Percentiles rank a stretch among this genome's conserved stretches.
Evolutionary conservation across 1,140 invertebrate species (phyloP).

Genomic region (Anoplophora glabripennis): DNA sequence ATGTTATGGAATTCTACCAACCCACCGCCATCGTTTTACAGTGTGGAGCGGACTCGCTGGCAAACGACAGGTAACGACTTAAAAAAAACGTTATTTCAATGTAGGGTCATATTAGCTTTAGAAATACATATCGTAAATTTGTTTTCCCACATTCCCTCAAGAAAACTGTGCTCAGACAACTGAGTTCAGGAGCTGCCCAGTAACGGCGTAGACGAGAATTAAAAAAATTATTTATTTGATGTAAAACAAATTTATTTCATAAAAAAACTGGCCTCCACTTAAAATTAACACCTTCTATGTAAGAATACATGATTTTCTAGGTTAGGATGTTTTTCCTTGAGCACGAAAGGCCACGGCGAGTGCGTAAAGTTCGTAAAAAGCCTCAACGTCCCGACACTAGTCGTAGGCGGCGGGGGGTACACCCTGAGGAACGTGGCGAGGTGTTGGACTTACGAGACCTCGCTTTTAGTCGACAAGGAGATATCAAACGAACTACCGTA

Average conservation of each 20-base stretch:
- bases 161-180: too few relatives aligned
- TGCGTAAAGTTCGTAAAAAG: conserved; percentile 96
- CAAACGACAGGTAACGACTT: conserved; percentile 77
- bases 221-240: too few relatives aligned
- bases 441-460: conserved; percentile 99
- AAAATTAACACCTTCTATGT: conserved; percentile 50
- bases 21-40: conserved; percentile 97
- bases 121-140: too few relatives aligned
- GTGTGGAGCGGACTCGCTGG: conserved; percentile 97
- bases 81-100: too few relatives aligned
- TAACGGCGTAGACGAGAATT: too few relatives aligned
- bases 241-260: too few relatives aligned
- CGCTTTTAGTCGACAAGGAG: conserved; percentile 83
- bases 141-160: too few relatives aligned
- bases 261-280: too few relatives aligned
- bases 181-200: too few relatives aligned
- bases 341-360: conserved; percentile 89
- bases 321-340: conserved; percentile 84
- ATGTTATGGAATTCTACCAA: conserved; percentile 95
- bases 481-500: conserved; percentile 92
- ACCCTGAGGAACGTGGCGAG: conserved; percentile 96
- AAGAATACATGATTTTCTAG: conserved; percentile 16
- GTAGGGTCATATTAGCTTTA: too few relatives aligned
- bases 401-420: conserved; percentile 96
- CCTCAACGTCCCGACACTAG: conserved; percentile 88